Percentiles rank a stretch among this genome's conserved stretches.
Evolutionary conservation across 1,140 invertebrate genomes (phyloP).

Genomic region (Protaetia brevitarsis): DNA sequence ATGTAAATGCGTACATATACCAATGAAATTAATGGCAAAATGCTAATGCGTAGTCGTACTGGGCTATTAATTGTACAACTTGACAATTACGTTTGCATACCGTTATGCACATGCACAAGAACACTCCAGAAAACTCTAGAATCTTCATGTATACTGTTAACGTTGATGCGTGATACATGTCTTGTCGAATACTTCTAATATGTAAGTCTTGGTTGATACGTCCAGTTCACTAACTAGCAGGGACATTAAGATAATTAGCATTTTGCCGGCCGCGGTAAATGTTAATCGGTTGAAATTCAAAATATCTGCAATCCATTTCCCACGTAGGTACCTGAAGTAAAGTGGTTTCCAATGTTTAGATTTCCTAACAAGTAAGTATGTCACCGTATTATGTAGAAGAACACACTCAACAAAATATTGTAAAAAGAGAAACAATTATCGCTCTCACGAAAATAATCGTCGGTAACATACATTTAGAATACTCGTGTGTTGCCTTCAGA

Average conservation of each 20-base stretch:
- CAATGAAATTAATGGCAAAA: not conserved
- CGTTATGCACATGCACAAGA: not conserved
- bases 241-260: not conserved
- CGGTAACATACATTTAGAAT: no score
- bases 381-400: no score
- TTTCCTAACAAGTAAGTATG: no score
- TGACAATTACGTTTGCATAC: not conserved
- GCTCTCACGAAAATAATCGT: no score
- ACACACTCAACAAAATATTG: no score
- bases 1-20: not conserved
- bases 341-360: no score
- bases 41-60: not conserved
- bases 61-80: not conserved
- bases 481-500: no score
- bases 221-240: not conserved
- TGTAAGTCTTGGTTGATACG: not conserved
- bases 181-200: not conserved
- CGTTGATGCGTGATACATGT: not conserved
- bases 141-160: not conserved
- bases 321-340: no score
- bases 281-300: no score
- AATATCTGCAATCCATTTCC: no score
- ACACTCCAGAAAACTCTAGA: not conserved
- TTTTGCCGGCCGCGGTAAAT: not conserved
- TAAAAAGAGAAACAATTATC: no score